These are phyloP conservation scores for Lucilia sericata DNA, from an alignment of 1,140 invertebrate species.

Conservation along the genomic window DNA sequence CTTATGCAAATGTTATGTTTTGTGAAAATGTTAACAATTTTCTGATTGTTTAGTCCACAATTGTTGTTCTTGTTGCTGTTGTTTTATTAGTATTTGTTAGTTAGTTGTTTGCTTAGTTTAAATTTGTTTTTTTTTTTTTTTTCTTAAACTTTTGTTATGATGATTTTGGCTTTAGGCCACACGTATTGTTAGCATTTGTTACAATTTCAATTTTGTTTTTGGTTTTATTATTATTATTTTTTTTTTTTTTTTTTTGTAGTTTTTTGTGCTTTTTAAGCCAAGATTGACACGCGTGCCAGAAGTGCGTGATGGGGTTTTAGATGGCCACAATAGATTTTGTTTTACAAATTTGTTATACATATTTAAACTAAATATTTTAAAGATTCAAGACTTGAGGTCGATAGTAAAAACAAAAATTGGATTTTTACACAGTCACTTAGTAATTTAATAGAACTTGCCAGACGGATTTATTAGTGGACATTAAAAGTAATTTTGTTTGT, in stretches of 20 bases:
- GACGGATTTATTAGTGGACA: too few species aligned
- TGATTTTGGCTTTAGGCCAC: slow-evolving; percentile 38
- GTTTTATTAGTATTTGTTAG: background rate
- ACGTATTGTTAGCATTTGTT: slow-evolving; percentile 44
- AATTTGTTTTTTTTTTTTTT: background rate
- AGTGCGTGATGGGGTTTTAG: slow-evolving; percentile 36
- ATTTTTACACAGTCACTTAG: too few species aligned
- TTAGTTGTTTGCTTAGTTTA: background rate
- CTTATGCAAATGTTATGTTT: slow-evolving; percentile 36
- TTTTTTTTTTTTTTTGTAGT: background rate
- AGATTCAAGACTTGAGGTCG: background rate
- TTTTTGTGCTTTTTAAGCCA: background rate
- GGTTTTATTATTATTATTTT: background rate
- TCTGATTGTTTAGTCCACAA: background rate
- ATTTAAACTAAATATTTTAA: slow-evolving; percentile 20
- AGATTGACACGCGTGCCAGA: slow-evolving; percentile 37
- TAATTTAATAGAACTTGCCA: too few species aligned
- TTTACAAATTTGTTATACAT: slow-evolving; percentile 16
- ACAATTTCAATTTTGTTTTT: slow-evolving; percentile 34
- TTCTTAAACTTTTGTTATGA: background rate
- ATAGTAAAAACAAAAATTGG: background rate
- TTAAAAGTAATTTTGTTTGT: too few species aligned
- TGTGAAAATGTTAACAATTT: background rate
- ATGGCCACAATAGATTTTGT: background rate
- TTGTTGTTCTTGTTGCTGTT: background rate